Evolutionary conservation across 2,113 vertebrate genomes (phyloP).

Genomic region (Pica pica): DNA sequence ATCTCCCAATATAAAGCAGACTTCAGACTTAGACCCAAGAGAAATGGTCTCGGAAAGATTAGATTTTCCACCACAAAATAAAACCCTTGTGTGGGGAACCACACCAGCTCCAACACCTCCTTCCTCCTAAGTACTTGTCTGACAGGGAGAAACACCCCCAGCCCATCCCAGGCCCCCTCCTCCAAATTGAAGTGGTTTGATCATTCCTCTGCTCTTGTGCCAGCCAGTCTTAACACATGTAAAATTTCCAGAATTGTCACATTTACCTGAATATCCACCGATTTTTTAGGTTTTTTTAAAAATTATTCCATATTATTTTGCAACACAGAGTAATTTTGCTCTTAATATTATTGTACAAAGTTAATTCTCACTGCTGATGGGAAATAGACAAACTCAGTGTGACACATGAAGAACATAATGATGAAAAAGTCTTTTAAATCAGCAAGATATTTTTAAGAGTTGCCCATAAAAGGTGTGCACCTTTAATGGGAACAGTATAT

Average conservation of each 20-base stretch:
- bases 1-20: constrained; percentile 52
- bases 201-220: neutral
- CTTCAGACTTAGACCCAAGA: constrained; percentile 4
- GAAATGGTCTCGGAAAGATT: constrained; percentile 12
- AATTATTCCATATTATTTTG: neutral
- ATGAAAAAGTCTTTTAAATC: neutral
- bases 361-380: neutral
- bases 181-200: neutral
- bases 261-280: neutral
- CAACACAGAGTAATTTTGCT: neutral
- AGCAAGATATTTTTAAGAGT: neutral
- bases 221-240: neutral
- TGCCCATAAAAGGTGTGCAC: neutral
- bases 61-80: constrained; percentile 35
- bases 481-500: neutral
- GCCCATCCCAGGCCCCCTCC: neutral
- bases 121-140: neutral
- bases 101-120: neutral
- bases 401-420: accelerated
- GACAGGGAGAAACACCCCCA: neutral
- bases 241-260: neutral
- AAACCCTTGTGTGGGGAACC: neutral
- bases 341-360: neutral
- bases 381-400: neutral
- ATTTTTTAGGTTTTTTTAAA: neutral